Evolutionary conservation across 2,797 vertebrate genomes (phyloP).

Genomic region (Rhabdomys pumilio): DNA sequence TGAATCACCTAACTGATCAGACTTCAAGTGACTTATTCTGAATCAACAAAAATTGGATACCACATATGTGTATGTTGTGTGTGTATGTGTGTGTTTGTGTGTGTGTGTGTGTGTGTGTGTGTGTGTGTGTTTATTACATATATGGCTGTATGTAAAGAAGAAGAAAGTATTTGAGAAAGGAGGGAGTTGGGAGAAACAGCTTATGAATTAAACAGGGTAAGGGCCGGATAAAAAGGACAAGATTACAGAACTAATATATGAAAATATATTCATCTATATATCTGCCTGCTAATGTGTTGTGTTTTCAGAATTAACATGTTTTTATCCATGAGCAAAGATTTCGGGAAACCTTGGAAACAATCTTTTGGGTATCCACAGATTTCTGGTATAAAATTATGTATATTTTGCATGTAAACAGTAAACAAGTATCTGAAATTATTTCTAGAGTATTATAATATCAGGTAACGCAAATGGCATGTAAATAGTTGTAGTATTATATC

Average conservation of each 20-base stretch:
- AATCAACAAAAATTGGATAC: background rate
- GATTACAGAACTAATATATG: background rate
- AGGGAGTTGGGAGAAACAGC: background rate
- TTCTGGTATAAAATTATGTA: background rate
- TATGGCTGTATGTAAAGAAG: too few relatives aligned
- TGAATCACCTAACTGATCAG: background rate
- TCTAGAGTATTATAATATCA: background rate
- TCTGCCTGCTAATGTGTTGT: too few relatives aligned
- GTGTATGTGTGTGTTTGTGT: too few relatives aligned
- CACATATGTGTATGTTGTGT: background rate
- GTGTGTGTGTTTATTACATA: too few relatives aligned
- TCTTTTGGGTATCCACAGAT: background rate
- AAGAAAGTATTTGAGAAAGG: background rate
- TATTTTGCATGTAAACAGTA: background rate
- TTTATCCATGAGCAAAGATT: background rate
- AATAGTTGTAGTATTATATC: background rate
- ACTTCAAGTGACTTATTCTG: background rate
- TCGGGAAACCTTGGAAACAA: background rate
- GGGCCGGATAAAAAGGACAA: background rate
- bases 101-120: too few relatives aligned
- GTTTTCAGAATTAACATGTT: background rate
- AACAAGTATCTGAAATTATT: background rate
- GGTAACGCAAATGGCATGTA: background rate
- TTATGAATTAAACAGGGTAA: background rate
- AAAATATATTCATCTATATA: background rate